Percentiles rank a stretch among this genome's conserved stretches.
These are phyloP conservation scores for Thelaira solivaga DNA, from an alignment of 2,888 invertebrate genomes.

Conservation along the genomic window DNA sequence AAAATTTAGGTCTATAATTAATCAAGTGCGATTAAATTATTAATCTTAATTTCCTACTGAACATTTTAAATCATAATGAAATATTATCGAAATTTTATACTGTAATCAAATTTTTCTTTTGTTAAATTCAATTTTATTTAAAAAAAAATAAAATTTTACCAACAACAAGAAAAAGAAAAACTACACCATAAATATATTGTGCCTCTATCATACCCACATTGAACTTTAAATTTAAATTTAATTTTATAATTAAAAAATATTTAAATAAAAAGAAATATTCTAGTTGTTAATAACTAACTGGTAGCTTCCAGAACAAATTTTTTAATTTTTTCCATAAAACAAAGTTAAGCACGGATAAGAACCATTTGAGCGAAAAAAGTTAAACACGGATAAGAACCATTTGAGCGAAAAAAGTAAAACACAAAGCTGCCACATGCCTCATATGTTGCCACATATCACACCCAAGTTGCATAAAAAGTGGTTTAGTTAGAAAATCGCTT, in stretches of 20 bases:
- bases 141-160: constrained; percentile 20
- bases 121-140: constrained; percentile 25
- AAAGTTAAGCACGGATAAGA: too few species aligned
- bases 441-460: too few species aligned
- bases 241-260: not conserved
- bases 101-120: not conserved
- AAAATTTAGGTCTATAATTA: too few species aligned
- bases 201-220: constrained; percentile 23
- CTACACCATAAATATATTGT: constrained; percentile 33
- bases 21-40: too few species aligned
- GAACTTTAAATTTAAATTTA: constrained; percentile 6
- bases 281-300: constrained; percentile 26
- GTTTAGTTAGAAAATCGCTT: too few species aligned
- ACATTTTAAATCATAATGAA: not conserved
- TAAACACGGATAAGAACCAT: too few species aligned
- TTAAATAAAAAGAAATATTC: not conserved
- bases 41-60: not conserved
- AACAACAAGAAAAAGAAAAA: not conserved
- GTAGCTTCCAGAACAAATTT: constrained; percentile 45
- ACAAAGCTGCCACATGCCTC: too few species aligned
- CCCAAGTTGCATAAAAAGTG: too few species aligned
- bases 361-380: too few species aligned
- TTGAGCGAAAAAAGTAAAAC: too few species aligned
- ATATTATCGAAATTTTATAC: not conserved
- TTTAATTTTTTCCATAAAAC: too few species aligned